A percentile compares a stretch with the other conserved stretches of the same genome.
phyloP scores from a whole-genome alignment of 1,140 invertebrate genomes.

The Scylla paramamosain region DNA sequence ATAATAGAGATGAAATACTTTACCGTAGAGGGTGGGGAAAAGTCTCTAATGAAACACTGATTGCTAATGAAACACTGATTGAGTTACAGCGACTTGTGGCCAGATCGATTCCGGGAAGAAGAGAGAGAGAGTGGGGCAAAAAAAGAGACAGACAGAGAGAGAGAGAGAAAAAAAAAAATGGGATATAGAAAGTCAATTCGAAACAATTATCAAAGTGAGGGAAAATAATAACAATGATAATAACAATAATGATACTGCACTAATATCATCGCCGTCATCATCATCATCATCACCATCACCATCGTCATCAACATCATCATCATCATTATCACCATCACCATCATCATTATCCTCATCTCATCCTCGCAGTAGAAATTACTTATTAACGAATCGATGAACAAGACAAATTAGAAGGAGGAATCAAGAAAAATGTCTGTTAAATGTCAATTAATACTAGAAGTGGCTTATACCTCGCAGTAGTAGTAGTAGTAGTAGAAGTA shows the following conservation, averaged over 20 bases:
- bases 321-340: background rate
- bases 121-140: too few relatives aligned
- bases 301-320: background rate
- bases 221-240: too few relatives aligned
- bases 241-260: too few relatives aligned
- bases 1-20: conserved; percentile 2
- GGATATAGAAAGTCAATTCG: background rate
- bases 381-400: too few relatives aligned
- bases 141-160: too few relatives aligned
- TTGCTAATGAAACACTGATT: conserved; percentile 23
- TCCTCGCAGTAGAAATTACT: too few relatives aligned
- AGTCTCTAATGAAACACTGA: background rate
- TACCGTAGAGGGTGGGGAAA: background rate
- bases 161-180: too few relatives aligned
- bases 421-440: background rate
- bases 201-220: too few relatives aligned
- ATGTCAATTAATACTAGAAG: background rate
- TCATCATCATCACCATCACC: background rate
- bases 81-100: background rate
- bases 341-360: background rate
- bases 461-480: background rate
- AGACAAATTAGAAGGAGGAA: too few relatives aligned
- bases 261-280: background rate
- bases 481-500: background rate
- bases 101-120: background rate